Base-by-base conservation (phyloP, 1,140 invertebrate species). In the Spodoptera frugiperda region DNA sequence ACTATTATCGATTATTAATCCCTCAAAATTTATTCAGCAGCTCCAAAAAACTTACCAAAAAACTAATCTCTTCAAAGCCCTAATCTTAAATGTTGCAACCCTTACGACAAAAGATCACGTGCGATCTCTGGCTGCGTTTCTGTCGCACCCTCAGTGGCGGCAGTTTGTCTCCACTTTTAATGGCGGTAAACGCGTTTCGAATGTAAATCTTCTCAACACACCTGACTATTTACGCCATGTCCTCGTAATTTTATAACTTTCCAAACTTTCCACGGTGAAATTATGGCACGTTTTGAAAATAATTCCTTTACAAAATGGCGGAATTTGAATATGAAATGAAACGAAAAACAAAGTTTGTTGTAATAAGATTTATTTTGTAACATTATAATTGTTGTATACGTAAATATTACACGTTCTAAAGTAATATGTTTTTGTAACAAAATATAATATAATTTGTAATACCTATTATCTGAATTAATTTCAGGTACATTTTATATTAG, bases 231-330 rank as follows among this genome's bases (percentile, higher is more conserved):
- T 86, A 87, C 84, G 80, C 80, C 82, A 85, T 83, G 87, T 87
- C 82, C 81, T 55, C 72, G 81, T 81, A 87, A 89, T 89, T 91
- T 90, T 84, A 89, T 84, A 89, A 90, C 86, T 91, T 89, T 75
- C 78, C 77, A 82, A 39, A 90, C 84, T 89, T 86, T 78, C 80
- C 81, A 63, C 77, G 79, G 78, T 81, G 72, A 83, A 90, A 88
- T 88, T 85, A 83, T 87, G 78, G 81, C 80, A 86, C 84, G 84
- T 86, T 82, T 77, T 70, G 79, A 59, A 87, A 89, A 89, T 87
- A 84, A 81, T 80, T 78, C 76, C 49, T 46, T 61, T 73, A 33
- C 12, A 49, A 73, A 71, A 46, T n/a, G 61, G 11, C 30, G 25
- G 19, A 74, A 30, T 73, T 67, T 30, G 48, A 63, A 71, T 61